These are phyloP conservation scores for Falco rusticolus DNA, from an alignment of 2,797 vertebrate species.

Conservation along the genomic window DNA sequence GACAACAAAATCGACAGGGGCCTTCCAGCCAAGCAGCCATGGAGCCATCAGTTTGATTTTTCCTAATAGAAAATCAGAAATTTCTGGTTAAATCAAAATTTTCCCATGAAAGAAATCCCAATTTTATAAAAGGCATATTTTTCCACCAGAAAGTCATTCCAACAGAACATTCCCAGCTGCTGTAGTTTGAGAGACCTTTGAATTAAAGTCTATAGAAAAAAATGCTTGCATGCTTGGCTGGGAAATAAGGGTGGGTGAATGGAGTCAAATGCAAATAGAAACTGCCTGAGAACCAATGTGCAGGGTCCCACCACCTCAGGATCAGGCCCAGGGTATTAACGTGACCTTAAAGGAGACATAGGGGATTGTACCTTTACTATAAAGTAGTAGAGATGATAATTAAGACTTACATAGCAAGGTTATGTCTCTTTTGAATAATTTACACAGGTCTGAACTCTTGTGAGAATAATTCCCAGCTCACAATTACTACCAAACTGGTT, in stretches of 20 bases:
- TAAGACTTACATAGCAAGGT: slow-evolving; percentile 16
- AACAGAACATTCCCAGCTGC: slow-evolving; percentile 43
- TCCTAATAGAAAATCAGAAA: slow-evolving; percentile 47
- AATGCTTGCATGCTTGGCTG: not conserved
- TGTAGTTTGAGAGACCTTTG: slow-evolving; percentile 44
- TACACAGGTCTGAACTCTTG: not conserved
- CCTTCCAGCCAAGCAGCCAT: slow-evolving; percentile 63
- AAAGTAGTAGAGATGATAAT: not conserved
- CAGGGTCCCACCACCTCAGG: not conserved
- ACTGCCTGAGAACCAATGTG: not conserved
- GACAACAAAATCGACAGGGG: slow-evolving; percentile 66
- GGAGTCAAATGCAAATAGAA: slow-evolving; percentile 44
- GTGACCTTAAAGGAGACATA: not conserved
- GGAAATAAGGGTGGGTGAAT: not conserved
- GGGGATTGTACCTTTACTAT: not conserved
- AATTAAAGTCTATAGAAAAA: slow-evolving; percentile 42
- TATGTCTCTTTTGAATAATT: slow-evolving; percentile 28
- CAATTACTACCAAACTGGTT: slow-evolving; percentile 24
- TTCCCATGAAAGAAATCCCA: slow-evolving; percentile 8
- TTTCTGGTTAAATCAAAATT: slow-evolving; percentile 60
- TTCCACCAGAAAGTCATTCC: slow-evolving; percentile 15
- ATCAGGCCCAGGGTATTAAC: not conserved
- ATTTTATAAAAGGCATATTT: slow-evolving; percentile 24
- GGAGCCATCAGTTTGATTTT: slow-evolving; percentile 49
- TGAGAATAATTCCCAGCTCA: not conserved